phyloP scores from a whole-genome alignment of 2,888 invertebrate species.

The Tryphoninae sp. region DNA sequence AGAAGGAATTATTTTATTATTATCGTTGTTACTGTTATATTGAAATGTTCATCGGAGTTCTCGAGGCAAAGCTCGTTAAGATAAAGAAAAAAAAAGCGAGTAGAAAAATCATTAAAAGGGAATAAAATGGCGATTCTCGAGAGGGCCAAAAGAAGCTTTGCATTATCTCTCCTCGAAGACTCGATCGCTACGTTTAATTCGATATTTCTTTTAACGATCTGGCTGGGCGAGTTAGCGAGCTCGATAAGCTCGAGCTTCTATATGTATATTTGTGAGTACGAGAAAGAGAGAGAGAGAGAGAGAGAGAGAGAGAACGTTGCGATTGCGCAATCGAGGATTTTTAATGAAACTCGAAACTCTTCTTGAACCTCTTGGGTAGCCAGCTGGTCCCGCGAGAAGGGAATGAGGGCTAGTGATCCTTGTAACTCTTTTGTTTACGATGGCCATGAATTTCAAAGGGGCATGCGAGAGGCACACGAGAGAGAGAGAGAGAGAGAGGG shows the following conservation, averaged over 20 bases:
- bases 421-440: constrained; percentile 63
- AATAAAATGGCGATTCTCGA: constrained; percentile 13
- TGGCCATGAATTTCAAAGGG: constrained; percentile 57
- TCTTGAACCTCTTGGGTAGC: constrained; percentile 14
- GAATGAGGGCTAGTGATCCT: constrained; percentile 47
- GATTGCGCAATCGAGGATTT: constrained; percentile 43
- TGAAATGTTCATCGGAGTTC: no score
- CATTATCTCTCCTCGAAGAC: constrained; percentile 38
- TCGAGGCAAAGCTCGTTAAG: background rate
- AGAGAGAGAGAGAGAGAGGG: background rate
- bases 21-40: no score
- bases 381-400: background rate
- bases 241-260: background rate
- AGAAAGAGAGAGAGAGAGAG: background rate
- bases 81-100: background rate
- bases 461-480: constrained; percentile 5
- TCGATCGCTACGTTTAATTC: constrained; percentile 53
- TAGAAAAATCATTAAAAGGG: background rate
- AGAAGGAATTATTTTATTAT: no score
- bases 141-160: constrained; percentile 26
- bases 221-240: background rate
- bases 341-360: constrained; percentile 59
- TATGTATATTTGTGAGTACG: background rate
- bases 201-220: constrained; percentile 59
- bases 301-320: background rate